Evolutionary conservation across 2,113 vertebrate species (phyloP), one percentile per base, ranked within the genome.

Genomic region (Procapra przewalskii): DNA sequence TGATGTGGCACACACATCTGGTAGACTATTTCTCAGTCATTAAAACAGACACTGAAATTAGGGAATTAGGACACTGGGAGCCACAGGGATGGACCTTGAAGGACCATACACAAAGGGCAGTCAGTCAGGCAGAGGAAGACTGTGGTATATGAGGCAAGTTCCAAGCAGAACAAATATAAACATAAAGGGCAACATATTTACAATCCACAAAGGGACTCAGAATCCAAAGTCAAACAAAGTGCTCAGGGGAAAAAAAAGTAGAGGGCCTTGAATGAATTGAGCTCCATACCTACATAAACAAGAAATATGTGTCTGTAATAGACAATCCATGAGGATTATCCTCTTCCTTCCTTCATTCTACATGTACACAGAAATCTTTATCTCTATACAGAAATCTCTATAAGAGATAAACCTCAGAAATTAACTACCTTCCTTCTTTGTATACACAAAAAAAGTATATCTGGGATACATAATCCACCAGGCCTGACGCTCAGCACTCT

Each of bases 121-220:
- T 13, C 48, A 50, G 48, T 1, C 48, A 50, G 50, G 13, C 50
- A 45, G 43, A 67, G 62, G 62, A n/a, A 10, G 7, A 67, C 62
- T 5, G 2, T 5, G 33, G 33, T 4, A 10, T 4, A 2, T 5
- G 7, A 67, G 33, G 16, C 4, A 67, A 4, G 33, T 67, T 67
- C 33, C 62, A 67, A n/a, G 62, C 15, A 64, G 4, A 64, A 64
- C 7, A 17, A 64, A n/a, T 17, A 17, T n/a, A 17, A 64, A 64
- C 31, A 2, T 67, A 19, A 7, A 67, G 9, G 62, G 16, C 16
- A 67, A n/a, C 62, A 67, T 19, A n/a, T 67, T n/a, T 19, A n/a
- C 62, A n/a, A 9, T 19, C 62, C 62, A 67, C 19, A 67, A n/a
- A 67, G 33, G 33, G 62, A n/a, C 16, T 67, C 16, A 67, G 33